Conservation (phyloP, 2,888 invertebrate species). For the Helicoverpa assulta region DNA sequence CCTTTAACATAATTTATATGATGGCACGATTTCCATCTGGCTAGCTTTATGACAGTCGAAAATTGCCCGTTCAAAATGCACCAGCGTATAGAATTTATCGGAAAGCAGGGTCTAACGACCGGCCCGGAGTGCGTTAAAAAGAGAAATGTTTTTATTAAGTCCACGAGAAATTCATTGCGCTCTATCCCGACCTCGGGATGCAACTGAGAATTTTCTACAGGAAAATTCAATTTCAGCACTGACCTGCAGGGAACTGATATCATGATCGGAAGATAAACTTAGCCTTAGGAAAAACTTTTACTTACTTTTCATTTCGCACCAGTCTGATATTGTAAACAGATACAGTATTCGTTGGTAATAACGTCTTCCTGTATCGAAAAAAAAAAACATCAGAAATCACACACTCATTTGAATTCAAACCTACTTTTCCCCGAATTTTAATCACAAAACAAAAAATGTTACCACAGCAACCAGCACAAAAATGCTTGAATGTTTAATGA, state of each 20-base stretch:
- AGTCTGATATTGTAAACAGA: background rate
- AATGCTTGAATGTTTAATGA: slow-evolving; percentile 2
- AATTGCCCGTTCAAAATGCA: slow-evolving; percentile 36
- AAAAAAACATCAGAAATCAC: no score
- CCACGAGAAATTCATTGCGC: slow-evolving; percentile 31
- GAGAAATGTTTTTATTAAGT: slow-evolving; percentile 53
- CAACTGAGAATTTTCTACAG: slow-evolving; percentile 11
- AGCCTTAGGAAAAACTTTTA: background rate
- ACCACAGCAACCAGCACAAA: background rate
- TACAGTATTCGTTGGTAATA: background rate
- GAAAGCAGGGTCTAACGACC: slow-evolving; percentile 40
- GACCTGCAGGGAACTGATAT: slow-evolving; percentile 14
- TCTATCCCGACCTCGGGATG: slow-evolving; percentile 10
- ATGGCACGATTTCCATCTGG: slow-evolving; percentile 15
- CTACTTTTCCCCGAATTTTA: background rate
- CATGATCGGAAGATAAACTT: slow-evolving; percentile 9
- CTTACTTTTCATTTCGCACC: background rate
- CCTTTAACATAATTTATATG: slow-evolving; percentile 2
- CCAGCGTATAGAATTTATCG: slow-evolving; percentile 35
- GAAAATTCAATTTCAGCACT: slow-evolving; percentile 5
- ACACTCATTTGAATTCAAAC: background rate
- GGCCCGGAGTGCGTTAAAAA: slow-evolving; percentile 21
- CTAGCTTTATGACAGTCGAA: slow-evolving; percentile 33
- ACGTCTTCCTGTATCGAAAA: no score
- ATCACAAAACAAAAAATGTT: background rate